Conservation (phyloP, 1,140 invertebrate genomes). For the Polyergus mexicanus region DNA sequence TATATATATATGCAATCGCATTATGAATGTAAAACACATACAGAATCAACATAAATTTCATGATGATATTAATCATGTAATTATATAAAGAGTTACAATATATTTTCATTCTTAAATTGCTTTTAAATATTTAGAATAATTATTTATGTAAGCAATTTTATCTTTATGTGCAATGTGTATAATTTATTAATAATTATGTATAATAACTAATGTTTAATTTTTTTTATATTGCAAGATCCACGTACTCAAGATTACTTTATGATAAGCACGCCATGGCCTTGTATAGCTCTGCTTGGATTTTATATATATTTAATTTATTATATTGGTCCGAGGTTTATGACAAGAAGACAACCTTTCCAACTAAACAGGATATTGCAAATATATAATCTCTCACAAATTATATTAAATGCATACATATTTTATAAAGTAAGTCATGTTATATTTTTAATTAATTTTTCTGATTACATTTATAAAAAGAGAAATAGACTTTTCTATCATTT, state of each 20-base stretch:
- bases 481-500: neutral
- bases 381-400: constrained; percentile 92
- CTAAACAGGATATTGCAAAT: constrained; percentile 90
- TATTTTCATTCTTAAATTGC: neutral
- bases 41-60: too few species aligned
- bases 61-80: neutral
- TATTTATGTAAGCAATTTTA: neutral
- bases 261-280: constrained; percentile 88
- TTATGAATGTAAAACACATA: too few species aligned
- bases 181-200: neutral
- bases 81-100: neutral
- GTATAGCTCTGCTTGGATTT: constrained; percentile 87
- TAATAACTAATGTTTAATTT: neutral
- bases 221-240: constrained; percentile 86
- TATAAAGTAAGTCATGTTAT: constrained; percentile 87
- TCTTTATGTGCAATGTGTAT: neutral
- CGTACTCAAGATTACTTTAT: constrained; percentile 89
- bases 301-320: constrained; percentile 89
- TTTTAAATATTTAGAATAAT: constrained; percentile 2
- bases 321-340: constrained; percentile 92
- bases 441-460: constrained; percentile 18
- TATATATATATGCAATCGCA: too few species aligned
- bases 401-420: constrained; percentile 88
- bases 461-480: neutral
- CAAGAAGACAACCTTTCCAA: constrained; percentile 90